Evolutionary conservation across 1,140 invertebrate species (phyloP), one percentile per base, ranked within the genome.

Genomic region (Lordiphosa mommai): DNA sequence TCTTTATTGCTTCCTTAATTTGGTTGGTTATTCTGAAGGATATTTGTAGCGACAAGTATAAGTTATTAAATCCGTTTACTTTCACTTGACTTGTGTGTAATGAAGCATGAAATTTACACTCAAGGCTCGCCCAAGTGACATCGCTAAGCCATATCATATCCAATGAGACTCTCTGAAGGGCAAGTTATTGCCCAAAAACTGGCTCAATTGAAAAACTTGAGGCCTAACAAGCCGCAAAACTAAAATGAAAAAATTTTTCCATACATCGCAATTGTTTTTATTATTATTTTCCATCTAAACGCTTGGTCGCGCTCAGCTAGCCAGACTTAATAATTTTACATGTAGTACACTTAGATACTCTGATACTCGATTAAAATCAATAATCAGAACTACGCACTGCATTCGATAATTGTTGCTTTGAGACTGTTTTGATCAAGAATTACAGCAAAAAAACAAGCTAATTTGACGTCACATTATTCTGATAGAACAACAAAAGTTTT

Each of bases 231-330:
- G 34, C 34, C 12, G 34, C 12, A 1, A 37, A 37, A 37, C 14
- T 30, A 29, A 41, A 63, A 40, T 61, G 70, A 60, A 79, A 40
- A 43, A 79, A 74, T 74, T 61, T 82, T 61, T 59, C 55, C 43
- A 65, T 14, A 50, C 37, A 41, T 16, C 64, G 60, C 74, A 79
- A 70, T 68, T 61, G 69, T 41, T 52, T 52, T 74, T 34, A 20
- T 41, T 38, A 48, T 41, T 16, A 48, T 46, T 33, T 52, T 12
- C 20, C 17, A 20, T 10, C 40, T 37, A n/a, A 14, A 23, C 33
- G 16, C 37, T 61, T 20, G 33, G 36, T 49, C 34, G 30, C 50
- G 57, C 49, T 55, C 33, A 66, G 63, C 17, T 61, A 40, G 14
- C 38, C 33, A 43, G 34, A 17, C 20, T 30, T 23, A 12, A 37